phyloP scores from a whole-genome alignment of 2,888 invertebrate species.

The Spodoptera picta region DNA sequence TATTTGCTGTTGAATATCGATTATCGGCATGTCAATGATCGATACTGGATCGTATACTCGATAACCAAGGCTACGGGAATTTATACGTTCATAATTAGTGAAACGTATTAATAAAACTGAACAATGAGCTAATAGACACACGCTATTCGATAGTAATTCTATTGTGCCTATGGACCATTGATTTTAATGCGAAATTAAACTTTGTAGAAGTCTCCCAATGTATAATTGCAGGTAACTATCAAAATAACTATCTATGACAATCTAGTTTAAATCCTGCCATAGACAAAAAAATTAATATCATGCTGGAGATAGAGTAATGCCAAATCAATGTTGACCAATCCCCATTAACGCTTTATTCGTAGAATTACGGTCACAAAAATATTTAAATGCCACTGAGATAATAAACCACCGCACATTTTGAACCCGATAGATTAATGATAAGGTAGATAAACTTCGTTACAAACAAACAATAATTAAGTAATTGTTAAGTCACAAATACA shows the following conservation, averaged over 20 bases:
- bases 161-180: slow-evolving; percentile 45
- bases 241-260: slow-evolving; percentile 5
- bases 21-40: slow-evolving; percentile 75
- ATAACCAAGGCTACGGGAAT: slow-evolving; percentile 65
- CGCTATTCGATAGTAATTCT: slow-evolving; percentile 48
- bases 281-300: too few relatives aligned
- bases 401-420: too few relatives aligned
- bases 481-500: slow-evolving; percentile 6
- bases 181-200: slow-evolving; percentile 55
- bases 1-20: slow-evolving; percentile 72
- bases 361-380: too few relatives aligned
- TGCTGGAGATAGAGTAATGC: not conserved
- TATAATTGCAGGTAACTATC: slow-evolving; percentile 18
- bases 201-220: slow-evolving; percentile 42
- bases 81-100: slow-evolving; percentile 64
- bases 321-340: too few relatives aligned
- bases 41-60: slow-evolving; percentile 67
- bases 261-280: too few relatives aligned
- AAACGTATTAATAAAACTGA: slow-evolving; percentile 57
- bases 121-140: slow-evolving; percentile 44
- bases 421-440: too few relatives aligned
- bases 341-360: too few relatives aligned
- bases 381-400: too few relatives aligned
- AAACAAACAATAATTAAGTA: slow-evolving; percentile 2
- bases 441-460: not conserved